Conservation (phyloP, 2,888 invertebrate genomes). For the Matsumyia berberina region DNA sequence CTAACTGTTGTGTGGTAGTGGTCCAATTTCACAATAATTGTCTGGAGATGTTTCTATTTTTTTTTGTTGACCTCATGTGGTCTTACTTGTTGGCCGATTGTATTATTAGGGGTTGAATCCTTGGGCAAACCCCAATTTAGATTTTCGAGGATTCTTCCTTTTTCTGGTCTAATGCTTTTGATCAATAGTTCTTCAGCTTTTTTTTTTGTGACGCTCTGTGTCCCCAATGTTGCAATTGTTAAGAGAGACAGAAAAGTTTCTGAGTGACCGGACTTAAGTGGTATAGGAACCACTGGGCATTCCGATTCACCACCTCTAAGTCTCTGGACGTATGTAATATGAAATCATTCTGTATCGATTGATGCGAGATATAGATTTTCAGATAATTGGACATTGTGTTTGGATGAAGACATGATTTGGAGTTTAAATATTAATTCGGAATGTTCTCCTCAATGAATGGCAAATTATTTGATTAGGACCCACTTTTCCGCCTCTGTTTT, state of each 20-base stretch:
- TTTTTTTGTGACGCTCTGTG: constrained; percentile 3
- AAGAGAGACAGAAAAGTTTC: constrained; percentile 31
- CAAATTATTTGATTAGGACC: constrained; percentile 47
- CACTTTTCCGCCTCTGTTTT: constrained; percentile 19
- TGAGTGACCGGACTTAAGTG: constrained; percentile 44
- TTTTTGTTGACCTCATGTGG: constrained; percentile 64
- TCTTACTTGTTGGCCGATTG: constrained; percentile 68
- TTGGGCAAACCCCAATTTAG: constrained; percentile 60
- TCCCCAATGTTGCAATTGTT: constrained; percentile 33
- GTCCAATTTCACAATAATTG: constrained; percentile 71
- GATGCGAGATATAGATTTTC: constrained; percentile 35
- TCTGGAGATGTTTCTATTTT: constrained; percentile 49
- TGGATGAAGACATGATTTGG: constrained; percentile 14
- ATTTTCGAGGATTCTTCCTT: constrained; percentile 54
- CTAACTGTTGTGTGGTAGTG: not conserved
- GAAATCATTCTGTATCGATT: constrained; percentile 57
- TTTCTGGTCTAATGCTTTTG: constrained; percentile 64
- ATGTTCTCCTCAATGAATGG: not conserved
- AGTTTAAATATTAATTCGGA: constrained; percentile 52
- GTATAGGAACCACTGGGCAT: constrained; percentile 50
- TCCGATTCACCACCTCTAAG: constrained; percentile 54
- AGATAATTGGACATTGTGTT: constrained; percentile 50
- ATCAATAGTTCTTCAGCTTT: constrained; percentile 42
- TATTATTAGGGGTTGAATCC: constrained; percentile 33
- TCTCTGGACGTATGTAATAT: constrained; percentile 24